Conservation (phyloP, 1,140 invertebrate species). For the Neodiprion virginianus region DNA sequence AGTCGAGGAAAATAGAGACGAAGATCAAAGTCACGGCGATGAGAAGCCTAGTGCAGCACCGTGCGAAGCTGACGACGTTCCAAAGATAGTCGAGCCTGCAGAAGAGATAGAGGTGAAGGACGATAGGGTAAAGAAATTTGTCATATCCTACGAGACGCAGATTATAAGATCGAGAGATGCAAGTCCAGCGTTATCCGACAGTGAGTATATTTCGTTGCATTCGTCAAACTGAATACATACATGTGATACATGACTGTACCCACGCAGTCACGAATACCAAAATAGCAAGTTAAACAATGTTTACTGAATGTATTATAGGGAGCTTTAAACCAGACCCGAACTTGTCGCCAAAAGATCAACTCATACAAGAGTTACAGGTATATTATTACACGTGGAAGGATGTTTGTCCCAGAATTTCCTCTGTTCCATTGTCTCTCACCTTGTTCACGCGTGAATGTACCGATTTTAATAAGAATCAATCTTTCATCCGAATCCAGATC, state of each 20-base stretch:
- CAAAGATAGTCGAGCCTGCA: constrained; percentile 41
- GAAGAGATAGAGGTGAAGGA: constrained; percentile 49
- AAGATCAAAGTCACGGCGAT: neutral
- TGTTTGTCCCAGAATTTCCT: neutral
- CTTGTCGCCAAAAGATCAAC: constrained; percentile 55
- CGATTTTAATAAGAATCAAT: too few species aligned
- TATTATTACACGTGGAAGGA: neutral
- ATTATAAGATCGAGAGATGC: constrained; percentile 45
- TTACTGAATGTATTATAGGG: constrained; percentile 43
- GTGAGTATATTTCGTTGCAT: constrained; percentile 33
- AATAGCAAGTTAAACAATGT: neutral
- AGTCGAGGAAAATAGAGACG: neutral
- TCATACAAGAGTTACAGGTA: constrained; percentile 61
- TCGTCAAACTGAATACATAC: too few species aligned
- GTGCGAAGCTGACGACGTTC: constrained; percentile 16
- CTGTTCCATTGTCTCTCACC: neutral
- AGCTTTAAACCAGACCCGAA: constrained; percentile 59
- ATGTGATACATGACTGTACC: neutral
- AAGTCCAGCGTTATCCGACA: constrained; percentile 48
- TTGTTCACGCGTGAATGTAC: neutral
- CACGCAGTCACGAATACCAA: too few species aligned
- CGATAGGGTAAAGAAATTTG: constrained; percentile 55
- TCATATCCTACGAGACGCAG: constrained; percentile 57
- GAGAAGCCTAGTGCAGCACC: neutral
- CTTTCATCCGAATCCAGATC: too few species aligned